phyloP scores from a whole-genome alignment of 2,797 vertebrate species.

The Danionella dracula region DNA sequence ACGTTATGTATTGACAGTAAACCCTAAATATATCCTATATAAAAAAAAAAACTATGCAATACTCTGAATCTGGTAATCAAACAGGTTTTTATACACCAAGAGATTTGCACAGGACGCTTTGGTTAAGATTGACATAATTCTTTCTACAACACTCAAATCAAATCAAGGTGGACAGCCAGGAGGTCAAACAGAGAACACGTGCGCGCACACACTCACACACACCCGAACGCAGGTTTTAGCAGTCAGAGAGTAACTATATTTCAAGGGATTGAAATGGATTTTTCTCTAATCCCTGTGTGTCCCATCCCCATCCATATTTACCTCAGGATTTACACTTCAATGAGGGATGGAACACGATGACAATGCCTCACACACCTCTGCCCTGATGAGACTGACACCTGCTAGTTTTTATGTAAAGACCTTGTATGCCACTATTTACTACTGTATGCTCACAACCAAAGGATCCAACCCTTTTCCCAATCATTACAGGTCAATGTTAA shows the following conservation, averaged over 20 bases:
- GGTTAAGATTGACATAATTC: background rate
- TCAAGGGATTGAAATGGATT: conserved; percentile 24
- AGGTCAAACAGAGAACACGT: conserved; percentile 1
- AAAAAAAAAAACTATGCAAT: too few species aligned
- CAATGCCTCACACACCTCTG: conserved; percentile 3
- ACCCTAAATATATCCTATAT: too few species aligned
- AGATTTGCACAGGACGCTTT: background rate
- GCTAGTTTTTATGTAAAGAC: background rate
- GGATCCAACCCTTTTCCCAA: background rate
- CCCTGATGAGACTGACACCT: background rate
- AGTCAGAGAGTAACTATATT: conserved; percentile 15
- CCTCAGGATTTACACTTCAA: conserved; percentile 36
- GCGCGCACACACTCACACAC: background rate
- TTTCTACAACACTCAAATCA: conserved; percentile 10
- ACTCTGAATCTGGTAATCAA: too few species aligned
- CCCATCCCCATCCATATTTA: conserved; percentile 23
- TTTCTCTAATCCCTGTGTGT: conserved; percentile 26
- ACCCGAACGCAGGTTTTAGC: background rate
- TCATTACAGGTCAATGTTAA: background rate
- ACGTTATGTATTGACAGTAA: too few species aligned
- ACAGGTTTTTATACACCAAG: background rate
- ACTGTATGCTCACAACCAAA: background rate
- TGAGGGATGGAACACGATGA: conserved; percentile 4
- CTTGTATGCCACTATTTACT: background rate
- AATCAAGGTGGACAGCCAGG: conserved; percentile 17